Evolutionary conservation across 1,140 invertebrate genomes (phyloP), one percentile per base, ranked within the genome.

Genomic region (Dendrolimus kikuchii): DNA sequence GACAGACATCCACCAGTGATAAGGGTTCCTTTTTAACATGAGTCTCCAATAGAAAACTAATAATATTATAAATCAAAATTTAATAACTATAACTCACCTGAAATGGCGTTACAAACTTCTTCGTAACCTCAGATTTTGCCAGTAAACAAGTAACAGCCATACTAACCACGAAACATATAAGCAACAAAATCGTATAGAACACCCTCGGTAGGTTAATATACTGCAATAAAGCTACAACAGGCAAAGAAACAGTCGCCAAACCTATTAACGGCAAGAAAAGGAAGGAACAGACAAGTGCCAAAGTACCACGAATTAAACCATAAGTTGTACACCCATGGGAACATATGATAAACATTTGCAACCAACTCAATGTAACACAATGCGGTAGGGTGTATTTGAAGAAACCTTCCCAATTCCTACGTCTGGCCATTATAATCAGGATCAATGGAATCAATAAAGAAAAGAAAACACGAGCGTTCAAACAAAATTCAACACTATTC

Each of bases 361-460:
- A 91, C 95, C 95, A 96, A 66, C 94, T 94, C 5, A 96, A 87
- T 0, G 94, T 95, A 0, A 96, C 93, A 46, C 95, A 94, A 79
- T 96, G 95, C 0, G 95, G 95, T 42, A 96, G 91, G 0, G 95
- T 79, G 39, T 90, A 92, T 53, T 91, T 92, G 66, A 95, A 95
- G 7, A 91, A 91, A 1, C 95, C 95, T 49, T 91, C 89, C 94
- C 94, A 96, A 47, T 90, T 89, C 7, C 92, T 90, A 40, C 92
- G 87, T 0, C 89, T 88, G 2, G 94, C 93, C 90, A 96, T 92
- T 61, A 91, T 88, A 0, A 92, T 62, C 48, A 96, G 89, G 9
- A 96, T 90, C 0, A 92, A 69, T 0, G 94, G 94, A 49, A 96
- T 95, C 5, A 94, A 67, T 0, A 95, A 74, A 63, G 95, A 95